These are phyloP conservation scores for Amiota communis DNA, from an alignment of 2,888 invertebrate genomes.

Conservation along the genomic window DNA sequence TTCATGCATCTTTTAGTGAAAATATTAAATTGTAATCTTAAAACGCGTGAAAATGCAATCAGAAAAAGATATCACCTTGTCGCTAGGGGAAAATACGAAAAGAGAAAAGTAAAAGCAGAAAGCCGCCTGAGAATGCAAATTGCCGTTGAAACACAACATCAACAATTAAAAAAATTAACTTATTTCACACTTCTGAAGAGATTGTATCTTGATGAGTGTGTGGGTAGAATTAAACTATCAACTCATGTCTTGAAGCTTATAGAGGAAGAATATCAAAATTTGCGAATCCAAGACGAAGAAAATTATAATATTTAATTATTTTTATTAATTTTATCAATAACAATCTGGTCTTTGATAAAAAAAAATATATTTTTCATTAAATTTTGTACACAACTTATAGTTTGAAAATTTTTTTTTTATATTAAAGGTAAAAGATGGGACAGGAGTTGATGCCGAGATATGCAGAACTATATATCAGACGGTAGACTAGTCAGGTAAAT, in stretches of 20 bases:
- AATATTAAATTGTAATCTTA: not conserved
- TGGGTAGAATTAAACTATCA: not conserved
- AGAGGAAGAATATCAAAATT: constrained; percentile 1
- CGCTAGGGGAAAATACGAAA: not conserved
- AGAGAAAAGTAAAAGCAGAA: not conserved
- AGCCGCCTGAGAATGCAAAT: not conserved
- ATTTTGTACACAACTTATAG: too few relatives aligned
- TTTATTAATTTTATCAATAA: not conserved
- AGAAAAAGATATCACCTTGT: not conserved
- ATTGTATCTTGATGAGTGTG: not conserved
- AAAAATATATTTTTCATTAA: not conserved
- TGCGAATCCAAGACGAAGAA: not conserved
- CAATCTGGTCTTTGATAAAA: not conserved
- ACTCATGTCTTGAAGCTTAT: not conserved
- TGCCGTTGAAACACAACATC: constrained; percentile 12
- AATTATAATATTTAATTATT: not conserved
- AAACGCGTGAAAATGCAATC: not conserved
- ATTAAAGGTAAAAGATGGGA: not conserved
- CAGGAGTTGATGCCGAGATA: too few relatives aligned
- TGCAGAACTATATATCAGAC: too few relatives aligned
- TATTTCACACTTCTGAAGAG: constrained; percentile 10
- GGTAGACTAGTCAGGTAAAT: too few relatives aligned
- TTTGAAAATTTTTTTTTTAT: too few relatives aligned
- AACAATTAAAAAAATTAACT: constrained; percentile 1
- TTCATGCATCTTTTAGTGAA: too few relatives aligned